These are phyloP conservation scores for Heterotilapia buettikoferi DNA, from an alignment of 2,113 vertebrate genomes.

Conservation along the genomic window DNA sequence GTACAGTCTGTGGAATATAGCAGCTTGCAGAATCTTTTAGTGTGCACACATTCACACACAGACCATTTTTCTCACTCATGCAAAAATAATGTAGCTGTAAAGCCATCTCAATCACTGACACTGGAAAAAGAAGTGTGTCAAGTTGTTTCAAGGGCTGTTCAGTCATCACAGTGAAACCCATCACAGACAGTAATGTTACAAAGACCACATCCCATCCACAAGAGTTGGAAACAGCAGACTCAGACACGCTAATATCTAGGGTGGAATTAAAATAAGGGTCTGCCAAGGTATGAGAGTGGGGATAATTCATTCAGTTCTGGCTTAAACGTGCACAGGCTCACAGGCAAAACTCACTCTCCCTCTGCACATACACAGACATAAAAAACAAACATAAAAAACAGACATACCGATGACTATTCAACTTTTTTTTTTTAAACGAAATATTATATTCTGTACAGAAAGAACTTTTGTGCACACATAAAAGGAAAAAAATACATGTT, in stretches of 20 bases:
- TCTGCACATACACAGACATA: not conserved
- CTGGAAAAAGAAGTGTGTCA: not conserved
- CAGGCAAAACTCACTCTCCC: not conserved
- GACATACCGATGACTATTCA: not conserved
- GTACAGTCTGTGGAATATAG: constrained; percentile 53
- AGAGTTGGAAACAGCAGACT: constrained; percentile 29
- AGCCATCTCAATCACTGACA: not conserved
- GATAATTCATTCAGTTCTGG: constrained; percentile 37
- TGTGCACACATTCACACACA: not conserved
- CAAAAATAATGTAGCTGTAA: not conserved
- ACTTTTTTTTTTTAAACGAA: not conserved
- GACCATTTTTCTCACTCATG: not conserved
- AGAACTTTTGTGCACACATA: not conserved
- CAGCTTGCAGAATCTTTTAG: constrained; percentile 51
- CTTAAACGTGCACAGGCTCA: not conserved
- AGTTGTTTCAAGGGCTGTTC: constrained; percentile 19
- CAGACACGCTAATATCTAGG: constrained; percentile 31
- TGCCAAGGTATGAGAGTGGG: constrained; percentile 28
- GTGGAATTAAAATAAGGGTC: constrained; percentile 22
- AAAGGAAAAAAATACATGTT: not conserved
- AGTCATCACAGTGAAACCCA: constrained; percentile 16
- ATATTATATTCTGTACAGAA: not conserved
- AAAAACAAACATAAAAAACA: not conserved
- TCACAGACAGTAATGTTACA: not conserved
- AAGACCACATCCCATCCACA: not conserved